Percentiles rank a stretch among this genome's conserved stretches.
Conservation (phyloP, 1,140 invertebrate species). For the Sinella curviseta region DNA sequence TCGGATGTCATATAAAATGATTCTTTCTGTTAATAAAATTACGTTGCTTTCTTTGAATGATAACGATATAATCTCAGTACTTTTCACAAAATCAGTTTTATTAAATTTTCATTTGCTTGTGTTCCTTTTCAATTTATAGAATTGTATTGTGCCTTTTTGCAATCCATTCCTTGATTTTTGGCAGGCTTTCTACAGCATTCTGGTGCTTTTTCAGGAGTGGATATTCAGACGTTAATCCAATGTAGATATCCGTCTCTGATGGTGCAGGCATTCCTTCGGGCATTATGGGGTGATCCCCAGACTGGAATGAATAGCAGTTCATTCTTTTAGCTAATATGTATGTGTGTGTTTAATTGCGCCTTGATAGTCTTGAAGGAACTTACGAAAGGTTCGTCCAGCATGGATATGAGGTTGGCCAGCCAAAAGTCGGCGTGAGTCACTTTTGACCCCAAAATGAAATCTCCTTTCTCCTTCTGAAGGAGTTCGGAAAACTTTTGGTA, state of each 20-base stretch:
- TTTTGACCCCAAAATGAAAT: conserved; percentile 59
- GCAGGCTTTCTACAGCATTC: conserved; percentile 21
- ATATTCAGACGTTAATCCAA: conserved; percentile 19
- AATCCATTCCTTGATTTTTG: conserved; percentile 39
- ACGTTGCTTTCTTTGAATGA: too few species aligned
- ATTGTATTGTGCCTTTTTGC: conserved; percentile 16
- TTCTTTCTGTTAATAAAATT: too few species aligned
- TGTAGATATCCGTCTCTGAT: not conserved
- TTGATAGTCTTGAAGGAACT: not conserved
- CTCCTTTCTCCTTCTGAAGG: conserved; percentile 60
- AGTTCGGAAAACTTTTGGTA: conserved; percentile 44
- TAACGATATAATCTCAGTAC: too few species aligned
- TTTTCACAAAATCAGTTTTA: too few species aligned
- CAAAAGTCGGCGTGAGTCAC: conserved; percentile 52
- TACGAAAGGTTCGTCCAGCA: conserved; percentile 17
- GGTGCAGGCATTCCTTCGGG: not conserved
- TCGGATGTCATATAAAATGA: too few species aligned
- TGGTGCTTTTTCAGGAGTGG: conserved; percentile 30
- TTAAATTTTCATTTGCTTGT: too few species aligned
- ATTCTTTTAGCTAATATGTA: not conserved
- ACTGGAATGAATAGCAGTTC: not conserved
- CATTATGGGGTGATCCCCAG: not conserved
- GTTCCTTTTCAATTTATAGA: too few species aligned
- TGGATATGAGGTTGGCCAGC: conserved; percentile 30
- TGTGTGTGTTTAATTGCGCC: not conserved